Evolutionary conservation across 1,140 invertebrate genomes (phyloP).

Genomic region (Zaprionus camerounensis): DNA sequence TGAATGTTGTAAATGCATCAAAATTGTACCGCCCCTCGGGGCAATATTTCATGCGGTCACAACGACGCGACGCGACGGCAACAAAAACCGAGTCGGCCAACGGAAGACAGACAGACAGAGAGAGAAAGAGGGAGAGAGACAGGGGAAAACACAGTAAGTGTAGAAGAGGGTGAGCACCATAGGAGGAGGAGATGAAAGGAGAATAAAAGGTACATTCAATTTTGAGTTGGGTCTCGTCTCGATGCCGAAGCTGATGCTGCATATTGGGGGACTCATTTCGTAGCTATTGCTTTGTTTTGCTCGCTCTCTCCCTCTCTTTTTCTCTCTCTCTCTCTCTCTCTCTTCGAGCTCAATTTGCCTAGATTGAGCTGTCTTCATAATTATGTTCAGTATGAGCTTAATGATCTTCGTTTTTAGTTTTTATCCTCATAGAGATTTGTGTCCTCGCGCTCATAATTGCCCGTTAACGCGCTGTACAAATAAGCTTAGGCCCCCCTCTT

Average conservation of each 20-base stretch:
- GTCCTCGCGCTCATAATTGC: constrained; percentile 17
- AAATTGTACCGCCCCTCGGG: constrained; percentile 80
- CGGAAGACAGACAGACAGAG: constrained; percentile 5
- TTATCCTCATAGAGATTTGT: constrained; percentile 25
- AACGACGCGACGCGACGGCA: constrained; percentile 13
- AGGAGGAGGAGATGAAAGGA: constrained; percentile 12
- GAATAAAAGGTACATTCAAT: constrained; percentile 62
- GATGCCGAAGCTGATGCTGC: neutral
- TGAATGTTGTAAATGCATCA: constrained; percentile 83
- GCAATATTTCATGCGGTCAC: constrained; percentile 62
- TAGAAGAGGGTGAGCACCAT: neutral
- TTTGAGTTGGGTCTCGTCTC: constrained; percentile 44
- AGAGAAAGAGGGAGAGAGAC: neutral
- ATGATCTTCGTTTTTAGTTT: constrained; percentile 24
- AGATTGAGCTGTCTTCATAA: constrained; percentile 64
- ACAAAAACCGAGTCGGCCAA: constrained; percentile 7
- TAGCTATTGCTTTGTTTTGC: neutral
- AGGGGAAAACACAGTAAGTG: neutral
- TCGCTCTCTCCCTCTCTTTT: neutral
- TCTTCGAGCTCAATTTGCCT: constrained; percentile 29
- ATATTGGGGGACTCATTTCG: constrained; percentile 24
- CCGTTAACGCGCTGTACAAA: constrained; percentile 43
- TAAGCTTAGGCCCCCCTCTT: constrained; percentile 4
- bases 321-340: neutral
- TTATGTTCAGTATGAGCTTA: constrained; percentile 35